Evolutionary conservation across 2,797 vertebrate genomes (phyloP).

Genomic region (Steatocranus sp.): DNA sequence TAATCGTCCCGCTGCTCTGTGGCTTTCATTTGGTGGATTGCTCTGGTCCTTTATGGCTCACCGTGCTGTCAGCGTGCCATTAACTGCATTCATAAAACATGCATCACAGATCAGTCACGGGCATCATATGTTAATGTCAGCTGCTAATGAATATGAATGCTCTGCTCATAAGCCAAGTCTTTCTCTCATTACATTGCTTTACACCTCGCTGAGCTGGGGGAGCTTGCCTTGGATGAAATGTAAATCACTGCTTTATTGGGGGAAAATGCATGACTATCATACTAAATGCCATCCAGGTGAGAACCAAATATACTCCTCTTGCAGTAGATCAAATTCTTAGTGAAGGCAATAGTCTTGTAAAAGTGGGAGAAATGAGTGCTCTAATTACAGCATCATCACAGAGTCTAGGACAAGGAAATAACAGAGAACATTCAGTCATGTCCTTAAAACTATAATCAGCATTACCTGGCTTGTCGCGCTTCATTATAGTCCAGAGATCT

Average conservation of each 20-base stretch:
- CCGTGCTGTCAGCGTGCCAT: conserved; percentile 54
- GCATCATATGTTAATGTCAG: conserved; percentile 77
- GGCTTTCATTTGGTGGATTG: conserved; percentile 54
- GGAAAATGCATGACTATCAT: conserved; percentile 66
- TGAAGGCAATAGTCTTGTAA: conserved; percentile 23
- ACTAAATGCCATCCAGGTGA: conserved; percentile 52
- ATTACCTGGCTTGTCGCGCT: conserved; percentile 66
- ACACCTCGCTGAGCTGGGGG: conserved; percentile 79
- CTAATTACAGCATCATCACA: conserved; percentile 39
- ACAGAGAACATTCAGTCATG: conserved; percentile 36
- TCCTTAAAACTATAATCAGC: conserved; percentile 66
- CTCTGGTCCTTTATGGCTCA: conserved; percentile 59
- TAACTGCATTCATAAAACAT: conserved; percentile 71
- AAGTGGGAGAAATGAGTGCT: conserved; percentile 25
- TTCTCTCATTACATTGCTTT: conserved; percentile 87
- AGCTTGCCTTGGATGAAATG: conserved; percentile 86
- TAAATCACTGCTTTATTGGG: conserved; percentile 87
- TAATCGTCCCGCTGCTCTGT: conserved; percentile 64
- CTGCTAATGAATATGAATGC: conserved; percentile 92
- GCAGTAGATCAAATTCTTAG: conserved; percentile 26
- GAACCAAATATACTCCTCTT: conserved; percentile 52
- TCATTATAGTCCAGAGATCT: conserved; percentile 70
- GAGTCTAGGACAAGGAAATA: conserved; percentile 32
- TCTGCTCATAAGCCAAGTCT: conserved; percentile 73
- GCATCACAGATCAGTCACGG: conserved; percentile 68